These are phyloP conservation scores for Leuctra nigra DNA, from an alignment of 2,888 invertebrate genomes.

Conservation along the genomic window DNA sequence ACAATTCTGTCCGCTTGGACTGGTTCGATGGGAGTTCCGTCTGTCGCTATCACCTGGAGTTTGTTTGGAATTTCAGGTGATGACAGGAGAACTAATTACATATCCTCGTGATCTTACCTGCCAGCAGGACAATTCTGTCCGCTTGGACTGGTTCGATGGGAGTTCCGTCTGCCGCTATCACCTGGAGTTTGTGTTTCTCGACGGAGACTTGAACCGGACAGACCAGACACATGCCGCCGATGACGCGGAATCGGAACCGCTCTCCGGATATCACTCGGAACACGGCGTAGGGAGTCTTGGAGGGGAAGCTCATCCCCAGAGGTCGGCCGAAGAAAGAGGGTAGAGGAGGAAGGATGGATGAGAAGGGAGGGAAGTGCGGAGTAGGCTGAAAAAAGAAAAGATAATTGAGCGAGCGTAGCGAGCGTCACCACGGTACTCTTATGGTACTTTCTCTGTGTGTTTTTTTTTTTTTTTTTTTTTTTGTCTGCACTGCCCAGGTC, in stretches of 20 bases:
- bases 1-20: conserved; percentile 29
- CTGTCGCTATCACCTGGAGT: conserved; percentile 46
- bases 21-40: conserved; percentile 47
- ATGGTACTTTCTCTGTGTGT: no score
- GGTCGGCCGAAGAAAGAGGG: conserved; percentile 2
- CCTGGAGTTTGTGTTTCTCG: conserved; percentile 45
- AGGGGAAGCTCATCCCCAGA: background rate
- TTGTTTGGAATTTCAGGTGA: no score
- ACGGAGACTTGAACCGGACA: conserved; percentile 46
- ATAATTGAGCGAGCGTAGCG: no score
- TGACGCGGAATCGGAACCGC: conserved; percentile 48
- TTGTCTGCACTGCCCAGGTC: no score
- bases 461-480: no score
- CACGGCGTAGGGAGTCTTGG: conserved; percentile 24
- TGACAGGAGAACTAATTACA: no score
- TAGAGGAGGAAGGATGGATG: background rate
- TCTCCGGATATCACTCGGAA: conserved; percentile 41
- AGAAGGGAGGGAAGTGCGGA: background rate
- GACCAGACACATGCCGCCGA: conserved; percentile 48
- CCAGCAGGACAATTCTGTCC: conserved; percentile 6
- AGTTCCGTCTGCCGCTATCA: conserved; percentile 49
- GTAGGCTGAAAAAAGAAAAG: conserved; percentile 2
- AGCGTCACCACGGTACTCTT: no score
- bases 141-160: conserved; percentile 42
- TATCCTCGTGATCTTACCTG: no score